These are phyloP conservation scores for Bradysia coprophila DNA, from an alignment of 1,140 invertebrate species.

Conservation along the genomic window DNA sequence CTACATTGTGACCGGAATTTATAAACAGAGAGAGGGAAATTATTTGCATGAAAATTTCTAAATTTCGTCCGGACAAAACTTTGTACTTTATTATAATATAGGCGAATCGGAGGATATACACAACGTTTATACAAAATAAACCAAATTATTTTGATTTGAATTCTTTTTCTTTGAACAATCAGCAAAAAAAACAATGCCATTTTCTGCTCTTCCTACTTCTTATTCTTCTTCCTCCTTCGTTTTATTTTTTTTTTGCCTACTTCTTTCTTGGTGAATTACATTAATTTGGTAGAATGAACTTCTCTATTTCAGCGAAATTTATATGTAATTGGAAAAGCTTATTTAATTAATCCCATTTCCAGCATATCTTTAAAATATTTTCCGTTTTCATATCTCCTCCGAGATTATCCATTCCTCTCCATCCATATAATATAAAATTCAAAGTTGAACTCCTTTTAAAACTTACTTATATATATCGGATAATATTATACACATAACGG, in stretches of 20 bases:
- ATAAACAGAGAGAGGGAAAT: background rate
- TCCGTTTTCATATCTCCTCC: background rate
- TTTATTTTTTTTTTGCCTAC: too few relatives aligned
- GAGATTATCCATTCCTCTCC: background rate
- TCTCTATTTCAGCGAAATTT: background rate
- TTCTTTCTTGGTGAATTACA: too few relatives aligned
- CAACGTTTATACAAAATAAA: too few relatives aligned
- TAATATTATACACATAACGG: background rate
- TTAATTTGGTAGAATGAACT: background rate
- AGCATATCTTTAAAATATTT: background rate
- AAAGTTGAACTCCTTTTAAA: too few relatives aligned
- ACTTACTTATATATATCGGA: too few relatives aligned
- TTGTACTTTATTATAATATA: background rate
- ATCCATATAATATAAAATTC: too few relatives aligned
- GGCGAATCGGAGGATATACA: background rate
- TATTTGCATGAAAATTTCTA: background rate
- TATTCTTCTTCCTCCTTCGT: too few relatives aligned
- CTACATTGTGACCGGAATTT: background rate
- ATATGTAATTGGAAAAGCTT: background rate
- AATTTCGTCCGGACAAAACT: background rate
- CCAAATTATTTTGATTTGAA: background rate
- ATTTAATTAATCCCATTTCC: background rate
- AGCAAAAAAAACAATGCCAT: too few relatives aligned
- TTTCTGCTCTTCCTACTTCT: too few relatives aligned
- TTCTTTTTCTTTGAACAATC: background rate